Conservation (phyloP, 2,113 vertebrate species). For the Miniopterus natalensis region DNA sequence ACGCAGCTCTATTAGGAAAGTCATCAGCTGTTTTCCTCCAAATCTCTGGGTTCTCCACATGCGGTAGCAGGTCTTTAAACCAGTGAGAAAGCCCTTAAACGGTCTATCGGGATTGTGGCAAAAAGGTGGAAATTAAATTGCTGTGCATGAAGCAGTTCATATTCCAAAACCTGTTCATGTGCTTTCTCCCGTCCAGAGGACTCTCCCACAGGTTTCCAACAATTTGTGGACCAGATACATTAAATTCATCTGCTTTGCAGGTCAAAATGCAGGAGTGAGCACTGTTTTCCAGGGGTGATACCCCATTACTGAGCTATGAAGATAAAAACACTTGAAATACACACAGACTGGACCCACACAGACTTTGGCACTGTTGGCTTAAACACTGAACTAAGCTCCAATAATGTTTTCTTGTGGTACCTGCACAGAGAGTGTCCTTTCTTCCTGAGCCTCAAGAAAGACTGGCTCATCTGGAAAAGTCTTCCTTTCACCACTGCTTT, state of each 20-base stretch:
- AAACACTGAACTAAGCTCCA: slow-evolving; percentile 95
- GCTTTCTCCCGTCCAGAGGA: slow-evolving; percentile 91
- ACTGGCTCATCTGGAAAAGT: slow-evolving; percentile 85
- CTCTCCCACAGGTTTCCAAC: slow-evolving; percentile 95
- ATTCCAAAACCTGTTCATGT: slow-evolving; percentile 96
- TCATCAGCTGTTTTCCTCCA: slow-evolving; percentile 95
- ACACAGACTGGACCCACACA: slow-evolving; percentile 96
- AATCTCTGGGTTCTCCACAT: slow-evolving; percentile 94
- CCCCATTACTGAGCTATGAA: slow-evolving; percentile 98
- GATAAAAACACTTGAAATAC: slow-evolving; percentile 97
- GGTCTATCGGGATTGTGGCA: slow-evolving; percentile 97
- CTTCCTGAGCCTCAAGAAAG: slow-evolving; percentile 92
- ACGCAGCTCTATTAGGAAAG: slow-evolving; percentile 92
- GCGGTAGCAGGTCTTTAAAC: slow-evolving; percentile 96
- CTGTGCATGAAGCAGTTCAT: slow-evolving; percentile 95
- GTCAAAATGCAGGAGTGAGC: slow-evolving; percentile 95
- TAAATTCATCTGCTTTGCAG: slow-evolving; percentile 98
- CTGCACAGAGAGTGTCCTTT: slow-evolving; percentile 92
- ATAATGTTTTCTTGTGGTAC: slow-evolving; percentile 94
- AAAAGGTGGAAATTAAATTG: slow-evolving; percentile 98
- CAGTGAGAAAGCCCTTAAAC: slow-evolving; percentile 96
- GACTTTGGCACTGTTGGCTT: slow-evolving; percentile 96
- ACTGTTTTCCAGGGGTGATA: slow-evolving; percentile 96
- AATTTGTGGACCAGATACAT: slow-evolving; percentile 96
- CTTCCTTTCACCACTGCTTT: slow-evolving; percentile 89